A percentile compares a stretch with the other conserved stretches of the same genome.
Evolutionary conservation across 2,888 invertebrate species (phyloP).

Genomic region (Lycocerus yunnanus): DNA sequence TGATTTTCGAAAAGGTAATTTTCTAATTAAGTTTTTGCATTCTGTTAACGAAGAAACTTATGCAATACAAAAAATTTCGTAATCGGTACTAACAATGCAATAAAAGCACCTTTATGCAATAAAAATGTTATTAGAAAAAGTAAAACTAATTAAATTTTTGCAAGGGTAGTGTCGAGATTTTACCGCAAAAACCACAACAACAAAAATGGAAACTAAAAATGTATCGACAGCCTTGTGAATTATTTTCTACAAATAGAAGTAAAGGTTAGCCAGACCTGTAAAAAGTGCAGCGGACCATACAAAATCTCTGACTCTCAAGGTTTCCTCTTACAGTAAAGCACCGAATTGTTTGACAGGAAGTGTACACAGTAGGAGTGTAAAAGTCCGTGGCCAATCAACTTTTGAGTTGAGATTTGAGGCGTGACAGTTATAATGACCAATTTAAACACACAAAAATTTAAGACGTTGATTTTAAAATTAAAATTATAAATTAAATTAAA

Average conservation of each 20-base stretch:
- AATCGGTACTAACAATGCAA: background rate
- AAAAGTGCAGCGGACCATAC: slow-evolving; percentile 21
- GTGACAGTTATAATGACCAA: slow-evolving; percentile 37
- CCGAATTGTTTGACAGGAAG: slow-evolving; percentile 38
- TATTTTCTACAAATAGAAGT: slow-evolving; percentile 37
- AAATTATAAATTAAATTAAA: background rate
- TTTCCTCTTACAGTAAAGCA: slow-evolving; percentile 33
- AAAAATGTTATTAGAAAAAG: background rate
- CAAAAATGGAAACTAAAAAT: slow-evolving; percentile 41
- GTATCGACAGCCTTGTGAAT: slow-evolving; percentile 40
- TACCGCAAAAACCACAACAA: slow-evolving; percentile 36
- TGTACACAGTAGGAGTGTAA: slow-evolving; percentile 43
- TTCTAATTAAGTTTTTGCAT: background rate
- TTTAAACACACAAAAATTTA: slow-evolving; percentile 12
- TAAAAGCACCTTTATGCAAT: background rate
- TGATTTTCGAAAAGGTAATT: background rate
- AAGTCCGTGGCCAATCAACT: slow-evolving; percentile 41
- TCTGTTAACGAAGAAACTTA: background rate
- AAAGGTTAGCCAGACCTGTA: slow-evolving; percentile 31
- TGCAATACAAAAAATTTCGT: background rate
- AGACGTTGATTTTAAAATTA: background rate
- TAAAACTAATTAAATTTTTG: slow-evolving; percentile 15
- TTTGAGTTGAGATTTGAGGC: slow-evolving; percentile 38
- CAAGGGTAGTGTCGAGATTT: slow-evolving; percentile 24
- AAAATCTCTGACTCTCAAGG: background rate